Base-by-base conservation (phyloP, 2,888 invertebrate genomes). In the Alviniconcha strummeri region DNA sequence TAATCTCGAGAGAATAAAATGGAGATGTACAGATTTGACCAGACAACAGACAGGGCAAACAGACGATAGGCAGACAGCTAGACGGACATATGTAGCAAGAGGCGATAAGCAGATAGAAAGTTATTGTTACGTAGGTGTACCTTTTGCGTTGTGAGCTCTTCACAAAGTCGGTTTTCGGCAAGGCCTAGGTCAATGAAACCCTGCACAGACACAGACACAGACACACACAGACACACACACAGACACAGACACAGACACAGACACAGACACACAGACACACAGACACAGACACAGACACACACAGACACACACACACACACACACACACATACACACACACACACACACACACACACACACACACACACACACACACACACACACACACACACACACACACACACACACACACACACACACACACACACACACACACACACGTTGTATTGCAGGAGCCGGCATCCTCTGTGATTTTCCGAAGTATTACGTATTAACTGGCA, bases 121-220 rank as follows among this genome's bases (percentile, higher is more conserved):
- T 36, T 36, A 36, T 36, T 36, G 3, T 36, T 36, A 36, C 36
- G 36, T 1, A 36, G 36, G 60, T 60, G 60, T 60, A 86, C 87
- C 85, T 84, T 85, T n/a, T 83, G 77, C 13, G 76, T n/a, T 13
- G 86, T 57, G 6, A 87, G n/a, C 52, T 87, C 87, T 36, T 85
- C 82, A 56, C 84, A 83, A 4, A 87, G 76, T 77, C 82, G 78
- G 79, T 84, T 87, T 71, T 87, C 87, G n/a, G 87, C 85, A 11
- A 84, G 78, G 0, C 87, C 87, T 4, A 86, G 64, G 76, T 87
- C 86, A 36, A 87, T 54, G 55, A 81, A 84, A 36, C 87, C 87
- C 87, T 87, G 80, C 8, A 69, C 69, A 17, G 5, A 17, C 6
- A 0, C 69, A 69, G 5, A 13, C 69, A 69, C 2, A 17, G 2